A percentile compares a stretch with the other conserved stretches of the same genome.
Evolutionary conservation across 2,797 vertebrate genomes (phyloP).

Genomic region (Pseudochromis fuscus): DNA sequence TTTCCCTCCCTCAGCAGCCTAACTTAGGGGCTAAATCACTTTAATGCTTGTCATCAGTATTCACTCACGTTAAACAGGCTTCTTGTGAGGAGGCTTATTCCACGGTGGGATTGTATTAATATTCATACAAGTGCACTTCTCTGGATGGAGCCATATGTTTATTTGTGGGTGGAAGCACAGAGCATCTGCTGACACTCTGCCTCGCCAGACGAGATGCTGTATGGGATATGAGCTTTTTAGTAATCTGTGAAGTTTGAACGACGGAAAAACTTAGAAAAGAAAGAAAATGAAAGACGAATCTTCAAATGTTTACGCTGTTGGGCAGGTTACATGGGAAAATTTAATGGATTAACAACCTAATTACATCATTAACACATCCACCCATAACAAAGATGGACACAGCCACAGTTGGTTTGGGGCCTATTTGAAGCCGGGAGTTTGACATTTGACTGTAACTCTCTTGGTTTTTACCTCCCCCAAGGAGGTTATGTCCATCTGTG

Average conservation of each 20-base stretch:
- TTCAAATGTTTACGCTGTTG: too few relatives aligned
- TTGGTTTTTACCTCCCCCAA: too few relatives aligned
- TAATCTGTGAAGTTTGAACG: constrained; percentile 38
- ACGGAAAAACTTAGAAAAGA: constrained; percentile 4
- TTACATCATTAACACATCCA: too few relatives aligned
- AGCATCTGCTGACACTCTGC: constrained; percentile 62
- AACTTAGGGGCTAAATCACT: constrained; percentile 62
- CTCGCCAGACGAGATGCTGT: constrained; percentile 39
- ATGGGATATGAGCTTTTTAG: constrained; percentile 36
- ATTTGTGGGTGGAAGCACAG: constrained; percentile 30
- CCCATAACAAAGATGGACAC: too few relatives aligned
- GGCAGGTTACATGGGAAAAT: too few relatives aligned
- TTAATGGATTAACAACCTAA: too few relatives aligned
- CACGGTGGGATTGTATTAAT: constrained; percentile 64
- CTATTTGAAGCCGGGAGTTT: too few relatives aligned
- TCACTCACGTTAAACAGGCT: constrained; percentile 64
- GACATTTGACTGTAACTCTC: too few relatives aligned
- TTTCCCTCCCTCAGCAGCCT: constrained; percentile 53
- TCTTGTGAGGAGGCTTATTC: constrained; percentile 51
- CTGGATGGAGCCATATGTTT: constrained; percentile 72
- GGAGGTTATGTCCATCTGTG: too few relatives aligned
- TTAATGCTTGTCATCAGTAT: constrained; percentile 65
- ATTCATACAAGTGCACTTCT: constrained; percentile 67
- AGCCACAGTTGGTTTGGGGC: too few relatives aligned
- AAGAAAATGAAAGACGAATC: neutral